Evolutionary conservation across 2,888 invertebrate species (phyloP), one percentile per base, ranked within the genome.

Genomic region (Taenaris catops): DNA sequence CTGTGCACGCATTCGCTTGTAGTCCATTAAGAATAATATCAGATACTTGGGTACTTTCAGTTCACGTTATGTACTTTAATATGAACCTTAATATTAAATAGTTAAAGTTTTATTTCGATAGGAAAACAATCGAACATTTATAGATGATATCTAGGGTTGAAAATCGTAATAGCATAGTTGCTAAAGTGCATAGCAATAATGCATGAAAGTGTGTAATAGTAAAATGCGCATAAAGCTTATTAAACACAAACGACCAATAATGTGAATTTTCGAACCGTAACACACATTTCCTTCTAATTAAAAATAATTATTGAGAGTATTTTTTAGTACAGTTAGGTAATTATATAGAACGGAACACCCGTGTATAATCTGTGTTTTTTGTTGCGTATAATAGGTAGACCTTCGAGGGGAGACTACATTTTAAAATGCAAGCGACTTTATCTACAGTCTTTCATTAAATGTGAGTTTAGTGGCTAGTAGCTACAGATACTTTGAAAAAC

Each of bases 1-100:
- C 58, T 51, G 57, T 51, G 60, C 65, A 69, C 63, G 64, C 63
- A 56, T 50, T 49, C 35, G 31, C 29, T 38, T 27, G 19, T 17
- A 34, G 16, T 18, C 16, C 23, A 24, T 8, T 45, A 39, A 48
- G 46, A 40, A 45, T 49, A 52, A 49, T 48, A 43, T n/a, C n/a
- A n/a, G n/a, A n/a, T n/a, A n/a, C 49, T 47, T 25, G 21, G 16
- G 11, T 25, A 20, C 27, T 36, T 34, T 29, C 17, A 19, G 21
- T 32, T 29, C 17, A 14, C 27, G 8, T 32, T 21, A 6, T 14
- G 10, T 7, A 19, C 1, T n/a, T 10, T 10, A 38, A 31, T 18
- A 18, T 41, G 6, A 9, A 27, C 29, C 28, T 37, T 46, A 33
- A 12, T 1, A 0, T 2, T 0, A 8, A 1, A 1, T 19, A 0